These are phyloP conservation scores for Thunnus thynnus DNA, from an alignment of 2,113 vertebrate genomes.

Conservation along the genomic window DNA sequence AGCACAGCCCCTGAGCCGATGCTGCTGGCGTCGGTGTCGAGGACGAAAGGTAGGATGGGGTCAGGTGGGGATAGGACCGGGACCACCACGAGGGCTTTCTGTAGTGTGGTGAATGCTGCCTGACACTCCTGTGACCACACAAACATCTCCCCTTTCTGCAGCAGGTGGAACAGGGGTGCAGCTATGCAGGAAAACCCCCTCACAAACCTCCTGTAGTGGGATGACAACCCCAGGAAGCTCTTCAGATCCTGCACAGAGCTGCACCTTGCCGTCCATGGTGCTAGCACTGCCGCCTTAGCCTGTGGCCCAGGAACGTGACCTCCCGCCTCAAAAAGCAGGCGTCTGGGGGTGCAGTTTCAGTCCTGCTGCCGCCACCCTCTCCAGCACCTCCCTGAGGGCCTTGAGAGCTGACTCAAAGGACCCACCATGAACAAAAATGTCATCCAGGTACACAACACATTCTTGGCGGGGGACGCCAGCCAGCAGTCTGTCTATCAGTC, in stretches of 20 bases:
- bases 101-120: slow-evolving; percentile 8
- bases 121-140: background rate
- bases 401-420: background rate
- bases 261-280: background rate
- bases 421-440: slow-evolving; percentile 6
- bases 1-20: background rate
- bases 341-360: slow-evolving; percentile 38
- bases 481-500: slow-evolving; percentile 18
- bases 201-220: slow-evolving; percentile 14
- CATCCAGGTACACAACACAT: slow-evolving; percentile 24
- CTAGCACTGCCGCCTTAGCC: background rate
- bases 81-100: background rate
- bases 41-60: background rate
- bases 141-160: too few relatives aligned
- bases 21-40: background rate
- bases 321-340: slow-evolving; percentile 27
- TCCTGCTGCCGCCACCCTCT: slow-evolving; percentile 14
- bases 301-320: slow-evolving; percentile 24
- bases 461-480: background rate
- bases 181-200: background rate
- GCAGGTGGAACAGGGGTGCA: too few relatives aligned
- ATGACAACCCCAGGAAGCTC: slow-evolving; percentile 12
- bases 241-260: background rate
- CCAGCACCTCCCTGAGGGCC: background rate
- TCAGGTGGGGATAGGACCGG: background rate